Percentiles rank a stretch among this genome's conserved stretches.
These are phyloP conservation scores for Rhinolophus sinicus DNA, from an alignment of 2,113 vertebrate species.

Conservation along the genomic window DNA sequence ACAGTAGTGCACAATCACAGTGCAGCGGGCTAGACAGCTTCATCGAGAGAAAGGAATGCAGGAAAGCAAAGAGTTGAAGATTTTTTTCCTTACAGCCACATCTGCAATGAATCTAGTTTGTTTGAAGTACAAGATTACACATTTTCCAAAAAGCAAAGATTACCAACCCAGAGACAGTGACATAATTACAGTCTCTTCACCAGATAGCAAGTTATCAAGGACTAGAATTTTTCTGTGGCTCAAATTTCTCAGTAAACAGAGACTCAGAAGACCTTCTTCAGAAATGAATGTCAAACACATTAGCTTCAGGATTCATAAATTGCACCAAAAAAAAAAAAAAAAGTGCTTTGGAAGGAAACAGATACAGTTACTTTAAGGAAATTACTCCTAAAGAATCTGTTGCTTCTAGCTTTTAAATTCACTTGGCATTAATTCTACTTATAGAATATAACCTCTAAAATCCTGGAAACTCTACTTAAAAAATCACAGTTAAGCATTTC, in stretches of 20 bases:
- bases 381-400: background rate
- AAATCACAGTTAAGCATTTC: slow-evolving; percentile 4
- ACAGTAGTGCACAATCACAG: background rate
- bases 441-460: background rate
- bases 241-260: background rate
- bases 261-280: background rate
- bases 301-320: background rate
- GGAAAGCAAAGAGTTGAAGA: background rate
- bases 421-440: slow-evolving; percentile 18
- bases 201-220: background rate
- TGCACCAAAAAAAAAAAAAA: background rate
- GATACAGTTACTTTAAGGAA: background rate
- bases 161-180: background rate
- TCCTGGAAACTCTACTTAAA: background rate
- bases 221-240: background rate
- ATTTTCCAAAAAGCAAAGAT: slow-evolving; percentile 45
- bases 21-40: background rate
- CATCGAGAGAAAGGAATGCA: background rate
- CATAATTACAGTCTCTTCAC: background rate
- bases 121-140: background rate
- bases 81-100: background rate
- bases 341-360: background rate
- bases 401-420: background rate
- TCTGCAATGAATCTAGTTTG: background rate
- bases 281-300: background rate